Evolutionary conservation across 2,888 invertebrate species (phyloP), one percentile per base, ranked within the genome.

Genomic region (Morpho deidamia): DNA sequence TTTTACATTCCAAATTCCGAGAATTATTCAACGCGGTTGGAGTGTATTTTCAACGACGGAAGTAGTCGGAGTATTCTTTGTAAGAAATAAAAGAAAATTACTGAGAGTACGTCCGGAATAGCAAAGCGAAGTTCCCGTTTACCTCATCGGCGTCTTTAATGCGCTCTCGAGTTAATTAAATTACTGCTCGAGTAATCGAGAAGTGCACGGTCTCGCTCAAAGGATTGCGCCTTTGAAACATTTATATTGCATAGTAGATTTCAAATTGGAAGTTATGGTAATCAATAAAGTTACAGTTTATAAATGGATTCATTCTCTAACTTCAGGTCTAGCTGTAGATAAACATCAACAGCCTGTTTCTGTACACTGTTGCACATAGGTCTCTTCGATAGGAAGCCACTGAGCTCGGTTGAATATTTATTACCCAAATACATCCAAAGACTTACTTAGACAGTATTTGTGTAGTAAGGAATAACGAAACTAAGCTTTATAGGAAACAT

Each of bases 131-230:
- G 63, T 71, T 76, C 66, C 62, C 69, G 67, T 78, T 77, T 74
- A 73, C 76, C 68, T 74, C 68, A 69, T 69, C 58, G 66, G 72
- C 70, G 72, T 77, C 69, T 68, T 65, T 73, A 78, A 82, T 74
- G 74, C 71, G 65, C 71, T 73, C 74, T 79, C 70, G 67, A 61
- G 78, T 79, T 84, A 83, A 85, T 86, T 81, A 78, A 83, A 83
- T 83, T 82, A 81, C 74, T 59, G 69, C 64, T 71, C 63, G 64
- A 69, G 70, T 69, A 69, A 76, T 76, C 69, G 70, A 71, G 69
- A 69, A 71, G 67, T 75, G 72, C 73, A 73, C 63, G 52, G 59
- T 58, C 63, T 51, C 58, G 61, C 63, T 72, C 70, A 75, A 75
- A 76, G 73, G 70, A 63, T 62, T 61, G 42, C 55, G 44, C 37